These are phyloP conservation scores for Malurus splendens DNA, from an alignment of 2,797 vertebrate genomes.

Conservation along the genomic window DNA sequence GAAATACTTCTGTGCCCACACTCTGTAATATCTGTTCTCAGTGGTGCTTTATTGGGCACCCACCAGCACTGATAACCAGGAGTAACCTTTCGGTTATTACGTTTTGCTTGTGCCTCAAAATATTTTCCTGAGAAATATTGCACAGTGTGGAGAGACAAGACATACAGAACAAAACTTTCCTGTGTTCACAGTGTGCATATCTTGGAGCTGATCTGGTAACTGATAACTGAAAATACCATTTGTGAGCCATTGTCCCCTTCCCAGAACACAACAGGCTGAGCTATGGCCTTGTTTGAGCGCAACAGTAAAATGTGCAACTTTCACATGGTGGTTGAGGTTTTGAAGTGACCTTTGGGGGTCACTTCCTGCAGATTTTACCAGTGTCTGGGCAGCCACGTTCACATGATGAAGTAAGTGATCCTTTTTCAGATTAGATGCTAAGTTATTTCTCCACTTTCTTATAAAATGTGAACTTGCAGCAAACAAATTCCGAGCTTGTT, in stretches of 20 bases:
- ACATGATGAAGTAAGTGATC: background rate
- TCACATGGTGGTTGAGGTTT: background rate
- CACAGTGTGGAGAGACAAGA: constrained; percentile 13
- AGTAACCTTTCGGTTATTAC: constrained; percentile 40
- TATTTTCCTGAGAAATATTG: constrained; percentile 2
- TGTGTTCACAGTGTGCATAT: background rate
- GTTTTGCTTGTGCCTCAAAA: background rate
- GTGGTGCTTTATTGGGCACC: constrained; percentile 38
- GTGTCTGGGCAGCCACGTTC: background rate
- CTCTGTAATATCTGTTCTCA: constrained; percentile 39
- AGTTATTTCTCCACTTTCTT: background rate
- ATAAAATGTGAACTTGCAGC: background rate
- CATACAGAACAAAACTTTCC: constrained; percentile 3
- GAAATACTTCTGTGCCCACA: constrained; percentile 54
- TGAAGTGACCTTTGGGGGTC: background rate
- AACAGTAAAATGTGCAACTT: background rate
- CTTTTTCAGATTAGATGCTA: background rate
- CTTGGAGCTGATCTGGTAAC: background rate
- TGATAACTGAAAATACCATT: constrained; percentile 4
- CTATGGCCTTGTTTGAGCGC: background rate
- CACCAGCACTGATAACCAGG: constrained; percentile 40
- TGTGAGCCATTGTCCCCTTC: background rate
- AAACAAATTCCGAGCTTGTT: background rate
- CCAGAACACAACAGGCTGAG: background rate
- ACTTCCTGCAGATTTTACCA: background rate